A percentile compares a stretch with the other conserved stretches of the same genome.
phyloP scores from a whole-genome alignment of 2,888 invertebrate species.

The Allolobophora icterica region DNA sequence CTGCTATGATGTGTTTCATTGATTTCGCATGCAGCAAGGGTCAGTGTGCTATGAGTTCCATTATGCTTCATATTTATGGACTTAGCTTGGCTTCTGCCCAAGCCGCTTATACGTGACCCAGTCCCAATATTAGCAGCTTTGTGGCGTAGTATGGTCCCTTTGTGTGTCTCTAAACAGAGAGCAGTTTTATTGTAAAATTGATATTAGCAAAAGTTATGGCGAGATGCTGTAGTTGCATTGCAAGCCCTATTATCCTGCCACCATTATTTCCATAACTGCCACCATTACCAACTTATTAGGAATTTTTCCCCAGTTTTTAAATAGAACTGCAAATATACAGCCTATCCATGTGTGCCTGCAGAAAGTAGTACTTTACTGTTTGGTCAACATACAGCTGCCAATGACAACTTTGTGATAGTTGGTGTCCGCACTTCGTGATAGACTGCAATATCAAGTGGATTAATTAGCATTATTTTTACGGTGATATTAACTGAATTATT shows the following conservation, averaged over 20 bases:
- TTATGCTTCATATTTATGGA: background rate
- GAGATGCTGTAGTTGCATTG: background rate
- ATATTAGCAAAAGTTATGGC: too few relatives aligned
- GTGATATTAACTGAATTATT: too few relatives aligned
- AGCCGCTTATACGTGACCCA: background rate
- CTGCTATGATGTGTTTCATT: slow-evolving; percentile 17
- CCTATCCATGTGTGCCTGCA: background rate
- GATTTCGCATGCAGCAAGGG: background rate
- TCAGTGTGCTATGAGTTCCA: background rate
- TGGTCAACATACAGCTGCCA: background rate
- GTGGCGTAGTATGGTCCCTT: background rate
- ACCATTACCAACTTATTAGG: background rate
- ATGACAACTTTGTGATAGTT: background rate
- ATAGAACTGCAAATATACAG: too few relatives aligned
- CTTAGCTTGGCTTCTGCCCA: background rate
- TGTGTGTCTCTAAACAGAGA: background rate
- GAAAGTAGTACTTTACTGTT: background rate
- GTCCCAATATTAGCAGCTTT: background rate
- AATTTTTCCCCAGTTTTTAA: too few relatives aligned
- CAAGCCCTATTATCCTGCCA: background rate
- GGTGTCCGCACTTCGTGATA: background rate
- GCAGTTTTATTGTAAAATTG: slow-evolving; percentile 14
- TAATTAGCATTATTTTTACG: background rate
- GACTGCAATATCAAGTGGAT: background rate
- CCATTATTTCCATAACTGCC: background rate